Conservation (phyloP, 2,113 vertebrate species). For the Chlorodrepanis virens region DNA sequence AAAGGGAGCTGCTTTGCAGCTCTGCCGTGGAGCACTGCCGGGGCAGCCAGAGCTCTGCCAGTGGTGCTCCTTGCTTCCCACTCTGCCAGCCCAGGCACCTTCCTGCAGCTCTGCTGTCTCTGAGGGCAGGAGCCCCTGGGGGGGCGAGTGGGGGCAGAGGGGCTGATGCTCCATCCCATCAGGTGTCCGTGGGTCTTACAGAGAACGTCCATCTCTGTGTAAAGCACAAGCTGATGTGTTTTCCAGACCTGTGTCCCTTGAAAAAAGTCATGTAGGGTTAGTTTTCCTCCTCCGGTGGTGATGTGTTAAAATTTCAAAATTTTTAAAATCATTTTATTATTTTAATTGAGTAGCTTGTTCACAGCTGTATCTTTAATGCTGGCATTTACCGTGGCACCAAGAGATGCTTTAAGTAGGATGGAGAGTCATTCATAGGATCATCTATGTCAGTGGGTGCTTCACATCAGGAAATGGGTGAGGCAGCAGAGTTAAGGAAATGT, state of each 20-base stretch:
- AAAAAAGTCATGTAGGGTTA: background rate
- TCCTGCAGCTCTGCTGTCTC: background rate
- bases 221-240: background rate
- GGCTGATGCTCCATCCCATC: background rate
- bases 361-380: background rate
- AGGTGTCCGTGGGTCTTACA: fast-evolving
- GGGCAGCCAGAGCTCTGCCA: background rate
- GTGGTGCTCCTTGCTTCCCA: fast-evolving
- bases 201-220: fast-evolving
- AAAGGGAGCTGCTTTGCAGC: background rate
- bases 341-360: background rate
- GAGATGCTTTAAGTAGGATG: background rate
- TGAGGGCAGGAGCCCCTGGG: fast-evolving
- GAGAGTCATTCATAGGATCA: background rate
- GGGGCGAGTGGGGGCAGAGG: fast-evolving
- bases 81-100: background rate
- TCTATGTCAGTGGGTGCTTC: background rate
- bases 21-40: fast-evolving
- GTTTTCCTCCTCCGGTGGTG: background rate
- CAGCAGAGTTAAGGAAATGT: background rate
- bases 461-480: background rate
- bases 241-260: background rate
- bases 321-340: background rate
- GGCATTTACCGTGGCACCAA: background rate
- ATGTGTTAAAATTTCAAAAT: background rate